Percentiles rank a stretch among this genome's conserved stretches.
Conservation (phyloP, 1,140 invertebrate species). For the Scaptomyza pallida region DNA sequence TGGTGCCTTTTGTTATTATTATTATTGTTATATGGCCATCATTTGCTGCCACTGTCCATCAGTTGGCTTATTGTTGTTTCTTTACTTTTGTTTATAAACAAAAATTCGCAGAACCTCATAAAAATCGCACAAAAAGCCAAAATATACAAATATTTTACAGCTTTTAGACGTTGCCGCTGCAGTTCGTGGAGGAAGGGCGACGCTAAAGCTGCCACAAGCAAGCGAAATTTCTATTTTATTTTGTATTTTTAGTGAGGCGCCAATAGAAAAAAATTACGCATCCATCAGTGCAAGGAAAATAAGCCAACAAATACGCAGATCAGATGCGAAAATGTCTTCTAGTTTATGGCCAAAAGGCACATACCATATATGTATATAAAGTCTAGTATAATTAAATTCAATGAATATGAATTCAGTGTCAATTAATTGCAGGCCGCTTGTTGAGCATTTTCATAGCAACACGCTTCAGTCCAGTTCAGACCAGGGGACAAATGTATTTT, state of each 20-base stretch:
- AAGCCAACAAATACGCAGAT: background rate
- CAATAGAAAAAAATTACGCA: conserved; percentile 20
- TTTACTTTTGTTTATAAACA: conserved; percentile 68
- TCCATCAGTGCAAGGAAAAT: background rate
- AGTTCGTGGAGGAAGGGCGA: too few relatives aligned
- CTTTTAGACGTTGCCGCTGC: conserved; percentile 33
- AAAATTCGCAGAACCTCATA: conserved; percentile 64
- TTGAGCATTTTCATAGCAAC: conserved; percentile 25
- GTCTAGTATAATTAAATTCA: conserved; percentile 60
- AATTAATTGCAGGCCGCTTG: conserved; percentile 63
- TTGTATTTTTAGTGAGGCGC: conserved; percentile 37
- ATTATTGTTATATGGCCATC: conserved; percentile 68
- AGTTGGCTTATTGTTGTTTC: conserved; percentile 47
- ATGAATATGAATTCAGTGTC: conserved; percentile 59
- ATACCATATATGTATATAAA: conserved; percentile 2
- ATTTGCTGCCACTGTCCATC: conserved; percentile 60
- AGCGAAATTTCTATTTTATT: conserved; percentile 35
- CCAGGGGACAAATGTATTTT: conserved; percentile 40
- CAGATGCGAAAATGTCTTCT: background rate
- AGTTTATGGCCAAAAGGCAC: background rate
- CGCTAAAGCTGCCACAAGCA: background rate
- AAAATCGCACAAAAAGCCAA: conserved; percentile 55
- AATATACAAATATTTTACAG: conserved; percentile 69
- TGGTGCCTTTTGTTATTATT: conserved; percentile 33
- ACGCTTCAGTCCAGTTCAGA: background rate